These are phyloP conservation scores for Morone saxatilis DNA, from an alignment of 2,113 vertebrate genomes.

Conservation along the genomic window DNA sequence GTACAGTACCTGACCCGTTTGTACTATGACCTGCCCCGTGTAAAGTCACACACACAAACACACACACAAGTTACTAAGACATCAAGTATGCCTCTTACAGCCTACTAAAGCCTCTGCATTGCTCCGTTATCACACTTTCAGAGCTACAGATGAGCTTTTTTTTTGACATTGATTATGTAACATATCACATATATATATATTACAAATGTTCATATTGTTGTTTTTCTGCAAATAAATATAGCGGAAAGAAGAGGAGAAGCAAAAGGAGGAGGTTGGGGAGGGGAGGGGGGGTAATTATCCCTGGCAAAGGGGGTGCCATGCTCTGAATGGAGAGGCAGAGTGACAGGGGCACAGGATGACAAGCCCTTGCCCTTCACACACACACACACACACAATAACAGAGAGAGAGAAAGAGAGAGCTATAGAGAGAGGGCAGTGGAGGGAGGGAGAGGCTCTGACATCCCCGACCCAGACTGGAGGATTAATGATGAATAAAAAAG, in stretches of 20 bases:
- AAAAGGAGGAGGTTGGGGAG: not conserved
- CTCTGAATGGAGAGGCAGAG: constrained; percentile 56
- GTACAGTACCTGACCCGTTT: constrained; percentile 79
- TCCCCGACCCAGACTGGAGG: constrained; percentile 70
- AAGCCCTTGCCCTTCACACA: constrained; percentile 53
- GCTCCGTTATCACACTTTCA: not conserved
- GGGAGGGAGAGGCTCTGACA: constrained; percentile 71
- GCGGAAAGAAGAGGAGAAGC: constrained; percentile 1
- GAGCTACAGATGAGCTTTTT: not conserved
- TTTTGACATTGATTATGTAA: constrained; percentile 14
- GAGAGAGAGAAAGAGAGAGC: constrained; percentile 25
- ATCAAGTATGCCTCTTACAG: not conserved
- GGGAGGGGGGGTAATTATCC: constrained; percentile 52
- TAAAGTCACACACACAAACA: not conserved
- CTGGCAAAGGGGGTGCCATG: constrained; percentile 55
- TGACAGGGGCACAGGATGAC: constrained; percentile 62
- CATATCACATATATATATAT: not conserved
- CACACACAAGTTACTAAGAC: not conserved
- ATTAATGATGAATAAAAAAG: constrained; percentile 80
- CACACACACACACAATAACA: constrained; percentile 30
- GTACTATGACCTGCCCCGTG: too few species aligned
- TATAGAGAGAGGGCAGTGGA: constrained; percentile 55
- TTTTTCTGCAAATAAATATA: not conserved
- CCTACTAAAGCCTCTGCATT: not conserved
- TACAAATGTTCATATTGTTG: not conserved